Evolutionary conservation across 2,797 vertebrate species (phyloP), one percentile per base, ranked within the genome.

Genomic region (Myotis planiceps): DNA sequence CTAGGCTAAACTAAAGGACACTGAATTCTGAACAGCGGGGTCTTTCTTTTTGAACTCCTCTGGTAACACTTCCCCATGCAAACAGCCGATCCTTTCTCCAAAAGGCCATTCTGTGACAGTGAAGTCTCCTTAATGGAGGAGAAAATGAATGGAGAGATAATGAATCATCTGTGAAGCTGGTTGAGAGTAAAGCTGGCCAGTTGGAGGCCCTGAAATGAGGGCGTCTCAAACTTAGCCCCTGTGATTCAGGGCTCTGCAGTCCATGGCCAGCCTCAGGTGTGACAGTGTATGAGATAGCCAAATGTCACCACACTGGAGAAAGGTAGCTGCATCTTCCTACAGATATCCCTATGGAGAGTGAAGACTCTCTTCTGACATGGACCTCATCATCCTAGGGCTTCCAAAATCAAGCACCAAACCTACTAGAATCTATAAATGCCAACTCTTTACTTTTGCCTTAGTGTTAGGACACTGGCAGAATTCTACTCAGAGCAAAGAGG

Each of bases 111-210:
- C 51, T 92, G 32, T 55, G 45, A 45, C 45, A 93, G 71, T 37
- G 42, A 72, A 92, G 34, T 90, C 19, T 10, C 25, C 45, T 65
- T 87, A 72, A 72, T 4, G 12, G 65, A 71, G 32, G 12, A 94
- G 81, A 84, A 88, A 90, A 92, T 80, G 53, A 93, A 45, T 34
- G 39, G 37, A 92, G 27, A 79, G n/a, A 32, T 68, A 51, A 60
- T 60, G 75, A 80, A 53, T 68, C 76, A 74, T 94, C 39, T 63
- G 3, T n/a, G 71, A 90, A 29, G 3, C 74, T 85, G 47, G 7
- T 42, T 69, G 53, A 86, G 18, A 93, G n/a, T 65, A 66, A 83
- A 80, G 32, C 49, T 78, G 42, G 63, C 68, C 2, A 16, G 14
- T 18, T 45, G 19, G 86, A 60, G 9, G 12, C 45, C 74, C 32